Base-by-base conservation (phyloP, 2,888 invertebrate genomes). In the Alloscopus bannaensis region DNA sequence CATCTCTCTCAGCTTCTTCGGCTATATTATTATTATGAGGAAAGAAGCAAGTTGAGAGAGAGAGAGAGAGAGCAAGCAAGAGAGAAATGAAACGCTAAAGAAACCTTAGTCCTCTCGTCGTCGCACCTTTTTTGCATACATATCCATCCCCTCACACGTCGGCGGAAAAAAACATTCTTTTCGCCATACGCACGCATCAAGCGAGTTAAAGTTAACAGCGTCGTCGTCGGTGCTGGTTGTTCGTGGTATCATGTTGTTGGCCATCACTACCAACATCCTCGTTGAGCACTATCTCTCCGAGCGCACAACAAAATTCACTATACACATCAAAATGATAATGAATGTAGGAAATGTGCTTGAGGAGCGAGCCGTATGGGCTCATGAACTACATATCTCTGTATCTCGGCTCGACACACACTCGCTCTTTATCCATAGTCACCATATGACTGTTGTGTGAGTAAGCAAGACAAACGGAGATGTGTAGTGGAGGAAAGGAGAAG, bases 1-100 rank as follows among this genome's bases (percentile, higher is more conserved):
- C 64, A 65, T 65, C 52, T 64, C 65, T 50, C 64, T 62, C 62
- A 26, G 22, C 28, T 50, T 40, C 20, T 52, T 52, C 62, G 24
- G 28, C 55, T 65, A 57, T 45, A 65, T 65, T 65, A 73, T 73
- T 73, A 73, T 71, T 73, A 73, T 65, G 42, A 73, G 60, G n/a
- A 60, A n/a, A n/a, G n/a, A n/a, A n/a, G n/a, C n/a, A n/a, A n/a
- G n/a, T n/a, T n/a, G n/a, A n/a, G n/a, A n/a, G n/a, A n/a, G n/a
- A n/a, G n/a, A n/a, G n/a, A n/a, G n/a, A n/a, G n/a, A n/a, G n/a
- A n/a, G n/a, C n/a, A n/a, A n/a, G n/a, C n/a, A n/a, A n/a, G n/a
- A n/a, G n/a, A n/a, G n/a, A n/a, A n/a, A n/a, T n/a, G n/a, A n/a
- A n/a, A n/a, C n/a, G n/a, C n/a, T n/a, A n/a, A n/a, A n/a, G n/a